Evolutionary conservation across 2,888 invertebrate genomes (phyloP).

Genomic region (Eupithecia exiguata): DNA sequence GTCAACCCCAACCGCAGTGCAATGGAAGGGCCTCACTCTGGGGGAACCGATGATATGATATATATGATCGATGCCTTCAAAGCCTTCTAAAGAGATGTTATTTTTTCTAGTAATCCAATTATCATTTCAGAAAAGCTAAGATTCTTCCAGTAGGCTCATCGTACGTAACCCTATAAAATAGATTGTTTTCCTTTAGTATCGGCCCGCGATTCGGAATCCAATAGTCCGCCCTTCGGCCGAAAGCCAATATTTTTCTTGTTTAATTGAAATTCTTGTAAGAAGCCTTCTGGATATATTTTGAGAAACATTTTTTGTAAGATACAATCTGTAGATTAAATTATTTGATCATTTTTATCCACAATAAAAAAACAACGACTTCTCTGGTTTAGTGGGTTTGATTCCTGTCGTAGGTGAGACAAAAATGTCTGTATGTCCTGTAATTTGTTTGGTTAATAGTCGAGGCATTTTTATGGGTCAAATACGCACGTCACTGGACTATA

Average conservation of each 20-base stretch:
- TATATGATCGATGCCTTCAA: neutral
- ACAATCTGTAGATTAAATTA: neutral
- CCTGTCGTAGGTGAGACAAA: neutral
- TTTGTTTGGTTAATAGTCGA: neutral
- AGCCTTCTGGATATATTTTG: constrained; percentile 23
- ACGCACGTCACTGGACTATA: neutral
- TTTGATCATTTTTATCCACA: neutral
- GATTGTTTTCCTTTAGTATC: constrained; percentile 29
- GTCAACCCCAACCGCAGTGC: too few species aligned
- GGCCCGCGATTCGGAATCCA: constrained; percentile 29
- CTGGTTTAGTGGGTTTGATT: neutral
- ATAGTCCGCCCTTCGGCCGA: constrained; percentile 32
- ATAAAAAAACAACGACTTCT: neutral
- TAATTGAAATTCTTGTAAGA: constrained; percentile 49
- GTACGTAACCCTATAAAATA: constrained; percentile 22
- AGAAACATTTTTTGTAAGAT: neutral
- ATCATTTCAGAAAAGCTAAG: constrained; percentile 1
- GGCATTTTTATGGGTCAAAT: neutral
- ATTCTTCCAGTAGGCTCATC: constrained; percentile 4
- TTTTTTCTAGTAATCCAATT: neutral
- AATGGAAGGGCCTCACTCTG: too few species aligned
- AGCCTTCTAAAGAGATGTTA: neutral
- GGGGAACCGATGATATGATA: too few species aligned
- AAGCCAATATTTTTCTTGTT: constrained; percentile 38
- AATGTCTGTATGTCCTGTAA: neutral